Evolutionary conservation across 2,797 vertebrate species (phyloP).

Genomic region (Epinephelus coioides): DNA sequence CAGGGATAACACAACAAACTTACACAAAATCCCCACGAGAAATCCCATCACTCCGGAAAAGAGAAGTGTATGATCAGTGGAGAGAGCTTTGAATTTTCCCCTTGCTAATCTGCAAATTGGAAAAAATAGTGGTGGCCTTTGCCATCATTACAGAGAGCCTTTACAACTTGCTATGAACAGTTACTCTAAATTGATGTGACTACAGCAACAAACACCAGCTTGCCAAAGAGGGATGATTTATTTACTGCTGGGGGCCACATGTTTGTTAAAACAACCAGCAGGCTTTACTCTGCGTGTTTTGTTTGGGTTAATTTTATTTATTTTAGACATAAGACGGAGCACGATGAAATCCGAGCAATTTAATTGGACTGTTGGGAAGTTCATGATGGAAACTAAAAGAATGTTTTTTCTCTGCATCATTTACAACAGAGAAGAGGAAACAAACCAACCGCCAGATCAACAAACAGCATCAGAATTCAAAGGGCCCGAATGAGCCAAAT

Average conservation of each 20-base stretch:
- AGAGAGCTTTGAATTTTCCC: constrained; percentile 13
- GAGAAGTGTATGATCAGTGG: constrained; percentile 5
- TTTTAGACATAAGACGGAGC: constrained; percentile 38
- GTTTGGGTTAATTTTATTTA: constrained; percentile 58
- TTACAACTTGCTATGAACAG: constrained; percentile 28
- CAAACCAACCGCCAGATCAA: constrained; percentile 51
- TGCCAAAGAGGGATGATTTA: constrained; percentile 46
- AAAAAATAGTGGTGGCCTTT: constrained; percentile 13
- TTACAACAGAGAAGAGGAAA: constrained; percentile 51
- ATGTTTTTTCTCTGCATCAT: constrained; percentile 30
- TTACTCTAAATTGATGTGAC: constrained; percentile 47
- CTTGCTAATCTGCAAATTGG: constrained; percentile 15
- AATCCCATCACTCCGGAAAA: neutral
- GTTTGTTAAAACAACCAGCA: constrained; percentile 50
- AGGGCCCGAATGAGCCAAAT: constrained; percentile 59
- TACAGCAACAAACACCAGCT: constrained; percentile 59
- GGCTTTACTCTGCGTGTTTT: constrained; percentile 42
- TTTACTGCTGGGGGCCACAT: constrained; percentile 49
- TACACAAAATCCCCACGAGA: constrained; percentile 9
- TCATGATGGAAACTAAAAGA: constrained; percentile 22
- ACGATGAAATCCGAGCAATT: constrained; percentile 28
- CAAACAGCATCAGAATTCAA: constrained; percentile 49
- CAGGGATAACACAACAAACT: constrained; percentile 31
- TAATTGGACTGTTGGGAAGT: constrained; percentile 41
- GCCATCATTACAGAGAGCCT: constrained; percentile 10